phyloP scores from a whole-genome alignment of 2,888 invertebrate genomes.

The Agrotis puta region DNA sequence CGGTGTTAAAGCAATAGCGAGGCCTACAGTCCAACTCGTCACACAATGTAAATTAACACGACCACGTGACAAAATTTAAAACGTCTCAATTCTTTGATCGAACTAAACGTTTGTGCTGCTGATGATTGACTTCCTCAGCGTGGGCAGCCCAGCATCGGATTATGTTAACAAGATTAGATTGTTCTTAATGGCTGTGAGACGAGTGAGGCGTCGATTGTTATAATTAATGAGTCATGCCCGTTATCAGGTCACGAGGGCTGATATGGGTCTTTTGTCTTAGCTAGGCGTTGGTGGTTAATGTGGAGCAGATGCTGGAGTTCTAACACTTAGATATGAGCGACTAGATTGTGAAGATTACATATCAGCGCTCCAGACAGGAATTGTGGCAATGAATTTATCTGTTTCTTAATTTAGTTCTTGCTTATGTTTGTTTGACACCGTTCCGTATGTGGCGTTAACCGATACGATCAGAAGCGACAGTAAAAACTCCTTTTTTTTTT shows the following conservation, averaged over 20 bases:
- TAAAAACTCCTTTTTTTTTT: too few species aligned
- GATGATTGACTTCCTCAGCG: constrained; percentile 88
- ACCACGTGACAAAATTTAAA: constrained; percentile 60
- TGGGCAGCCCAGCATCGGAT: constrained; percentile 78
- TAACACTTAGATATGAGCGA: background rate
- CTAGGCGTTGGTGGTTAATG: constrained; percentile 31
- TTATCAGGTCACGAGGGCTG: constrained; percentile 72
- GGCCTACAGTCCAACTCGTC: constrained; percentile 7
- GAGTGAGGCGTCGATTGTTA: constrained; percentile 85
- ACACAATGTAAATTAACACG: constrained; percentile 54
- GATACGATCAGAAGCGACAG: too few species aligned
- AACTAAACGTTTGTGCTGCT: constrained; percentile 62
- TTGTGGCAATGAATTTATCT: background rate
- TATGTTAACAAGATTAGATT: constrained; percentile 90
- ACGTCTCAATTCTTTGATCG: constrained; percentile 63
- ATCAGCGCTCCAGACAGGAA: background rate
- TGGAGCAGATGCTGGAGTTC: constrained; percentile 8
- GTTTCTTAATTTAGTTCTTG: background rate
- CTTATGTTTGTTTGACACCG: background rate
- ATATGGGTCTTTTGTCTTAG: constrained; percentile 56
- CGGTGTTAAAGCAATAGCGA: background rate
- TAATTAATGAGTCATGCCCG: constrained; percentile 87
- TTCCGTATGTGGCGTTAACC: too few species aligned
- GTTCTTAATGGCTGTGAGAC: constrained; percentile 89
- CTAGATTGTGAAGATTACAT: background rate